A percentile compares a stretch with the other conserved stretches of the same genome.
phyloP scores from a whole-genome alignment of 2,888 invertebrate species.

The Leptodirus hochenwartii region DNA sequence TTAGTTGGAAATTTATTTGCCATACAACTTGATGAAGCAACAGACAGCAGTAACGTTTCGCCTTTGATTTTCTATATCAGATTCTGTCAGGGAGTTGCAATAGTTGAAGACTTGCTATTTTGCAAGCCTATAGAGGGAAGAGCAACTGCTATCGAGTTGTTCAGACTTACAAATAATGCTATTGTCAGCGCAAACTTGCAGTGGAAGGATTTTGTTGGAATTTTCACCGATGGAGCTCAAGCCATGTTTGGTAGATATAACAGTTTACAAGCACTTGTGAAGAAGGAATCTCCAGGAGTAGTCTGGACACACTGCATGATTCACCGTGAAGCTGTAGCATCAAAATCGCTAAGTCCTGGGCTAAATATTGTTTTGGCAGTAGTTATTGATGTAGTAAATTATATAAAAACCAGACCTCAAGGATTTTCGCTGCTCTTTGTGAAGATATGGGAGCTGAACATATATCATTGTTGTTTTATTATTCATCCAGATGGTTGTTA shows the following conservation, averaged over 20 bases:
- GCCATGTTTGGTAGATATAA: constrained; percentile 10
- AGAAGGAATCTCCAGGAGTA: constrained; percentile 9
- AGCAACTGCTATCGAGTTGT: constrained; percentile 10
- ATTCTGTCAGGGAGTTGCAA: constrained; percentile 9
- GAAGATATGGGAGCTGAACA: constrained; percentile 7
- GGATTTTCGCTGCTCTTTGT: constrained; percentile 4
- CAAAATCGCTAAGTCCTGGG: constrained; percentile 9
- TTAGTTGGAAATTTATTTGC: constrained; percentile 6
- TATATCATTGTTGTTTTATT: constrained; percentile 6
- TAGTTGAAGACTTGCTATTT: constrained; percentile 12
- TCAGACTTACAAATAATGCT: constrained; percentile 11
- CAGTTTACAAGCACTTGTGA: constrained; percentile 9
- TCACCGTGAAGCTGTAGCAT: constrained; percentile 9
- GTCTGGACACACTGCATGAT: constrained; percentile 13
- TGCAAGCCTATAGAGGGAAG: constrained; percentile 11
- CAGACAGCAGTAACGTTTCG: constrained; percentile 7
- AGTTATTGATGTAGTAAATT: no score
- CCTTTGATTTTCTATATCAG: constrained; percentile 10
- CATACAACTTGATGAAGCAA: constrained; percentile 10
- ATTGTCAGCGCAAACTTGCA: constrained; percentile 9
- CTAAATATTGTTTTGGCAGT: constrained; percentile 9
- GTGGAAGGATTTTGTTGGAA: constrained; percentile 13
- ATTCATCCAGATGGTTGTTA: constrained; percentile 7
- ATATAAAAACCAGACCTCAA: no score
- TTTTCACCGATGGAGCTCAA: constrained; percentile 13